Conservation (phyloP, 1,140 invertebrate species). For the Caenorhabditis remanei region DNA sequence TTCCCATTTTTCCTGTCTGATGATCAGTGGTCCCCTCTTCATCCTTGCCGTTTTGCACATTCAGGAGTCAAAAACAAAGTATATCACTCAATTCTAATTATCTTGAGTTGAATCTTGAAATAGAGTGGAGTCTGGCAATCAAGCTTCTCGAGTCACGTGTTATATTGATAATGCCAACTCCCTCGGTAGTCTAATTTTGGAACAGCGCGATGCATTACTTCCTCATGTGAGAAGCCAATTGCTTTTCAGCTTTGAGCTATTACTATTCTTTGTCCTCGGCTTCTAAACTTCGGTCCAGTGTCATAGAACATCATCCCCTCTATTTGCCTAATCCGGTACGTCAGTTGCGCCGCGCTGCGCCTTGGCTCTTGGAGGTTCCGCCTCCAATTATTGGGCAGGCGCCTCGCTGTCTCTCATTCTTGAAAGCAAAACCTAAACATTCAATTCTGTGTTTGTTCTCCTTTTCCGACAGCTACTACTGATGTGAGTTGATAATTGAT, state of each 20-base stretch:
- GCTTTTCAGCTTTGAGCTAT: background rate
- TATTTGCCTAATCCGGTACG: constrained; percentile 26
- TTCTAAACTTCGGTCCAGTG: background rate
- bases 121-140: too few relatives aligned
- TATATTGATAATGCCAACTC: background rate
- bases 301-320: constrained; percentile 26
- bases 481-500: too few relatives aligned
- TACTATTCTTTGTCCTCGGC: background rate
- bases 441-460: background rate
- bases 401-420: background rate
- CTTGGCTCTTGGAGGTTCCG: background rate
- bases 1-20: background rate
- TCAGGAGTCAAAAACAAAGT: too few relatives aligned
- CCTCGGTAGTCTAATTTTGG: background rate
- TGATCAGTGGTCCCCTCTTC: background rate
- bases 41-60: too few relatives aligned
- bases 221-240: constrained; percentile 4
- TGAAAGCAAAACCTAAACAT: background rate
- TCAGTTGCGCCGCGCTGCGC: constrained; percentile 8
- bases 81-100: too few relatives aligned
- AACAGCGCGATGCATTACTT: background rate
- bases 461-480: too few relatives aligned
- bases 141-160: background rate
- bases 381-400: background rate
- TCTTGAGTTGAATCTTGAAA: too few relatives aligned